Percentiles rank a stretch among this genome's conserved stretches.
Conservation (phyloP, 1,140 invertebrate species). For the Pomacea maculata region DNA sequence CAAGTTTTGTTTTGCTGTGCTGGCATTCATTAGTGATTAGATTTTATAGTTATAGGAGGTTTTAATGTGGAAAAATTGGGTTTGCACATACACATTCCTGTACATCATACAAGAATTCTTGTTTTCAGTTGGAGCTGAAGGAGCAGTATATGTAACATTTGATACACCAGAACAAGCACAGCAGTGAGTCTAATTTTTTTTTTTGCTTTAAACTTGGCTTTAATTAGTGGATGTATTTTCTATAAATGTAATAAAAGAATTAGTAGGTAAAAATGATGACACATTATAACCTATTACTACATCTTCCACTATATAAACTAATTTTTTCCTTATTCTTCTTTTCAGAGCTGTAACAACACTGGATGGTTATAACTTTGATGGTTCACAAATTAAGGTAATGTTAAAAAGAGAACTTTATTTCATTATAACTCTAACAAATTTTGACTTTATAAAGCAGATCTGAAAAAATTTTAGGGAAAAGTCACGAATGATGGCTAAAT, state of each 20-base stretch:
- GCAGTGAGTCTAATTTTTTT: conserved; percentile 75
- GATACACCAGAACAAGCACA: conserved; percentile 88
- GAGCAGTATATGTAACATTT: conserved; percentile 81
- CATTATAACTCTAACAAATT: too few species aligned
- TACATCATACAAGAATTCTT: neutral
- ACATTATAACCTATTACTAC: neutral
- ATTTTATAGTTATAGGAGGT: too few species aligned
- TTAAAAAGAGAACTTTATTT: neutral
- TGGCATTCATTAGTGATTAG: too few species aligned
- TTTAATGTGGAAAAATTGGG: too few species aligned
- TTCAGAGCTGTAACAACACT: conserved; percentile 14
- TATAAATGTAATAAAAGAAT: neutral
- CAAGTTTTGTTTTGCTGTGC: too few species aligned
- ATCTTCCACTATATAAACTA: neutral
- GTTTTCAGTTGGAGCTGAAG: conserved; percentile 51
- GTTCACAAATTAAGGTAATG: conserved; percentile 26
- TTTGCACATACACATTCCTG: too few species aligned
- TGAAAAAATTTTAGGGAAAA: neutral
- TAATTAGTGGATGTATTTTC: neutral
- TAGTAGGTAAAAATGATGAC: too few species aligned
- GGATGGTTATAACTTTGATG: conserved; percentile 27
- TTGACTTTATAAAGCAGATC: too few species aligned
- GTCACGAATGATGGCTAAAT: neutral
- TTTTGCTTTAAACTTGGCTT: neutral
- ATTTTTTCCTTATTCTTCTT: neutral